These are phyloP conservation scores for Cosmia trapezina DNA, from an alignment of 2,888 invertebrate genomes.

Conservation along the genomic window DNA sequence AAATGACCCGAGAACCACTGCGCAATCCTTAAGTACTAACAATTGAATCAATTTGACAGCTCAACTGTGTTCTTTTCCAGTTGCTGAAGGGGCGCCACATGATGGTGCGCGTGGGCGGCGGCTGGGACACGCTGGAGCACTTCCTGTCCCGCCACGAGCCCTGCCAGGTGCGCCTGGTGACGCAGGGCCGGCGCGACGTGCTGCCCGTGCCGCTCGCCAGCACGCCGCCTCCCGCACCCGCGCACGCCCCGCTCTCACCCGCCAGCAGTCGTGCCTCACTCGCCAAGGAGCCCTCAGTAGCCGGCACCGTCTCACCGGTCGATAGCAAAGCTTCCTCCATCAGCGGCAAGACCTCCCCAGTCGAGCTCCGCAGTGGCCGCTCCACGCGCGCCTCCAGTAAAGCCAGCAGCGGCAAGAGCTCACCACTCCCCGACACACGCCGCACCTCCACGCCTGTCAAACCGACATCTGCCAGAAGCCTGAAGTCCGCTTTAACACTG, in stretches of 20 bases:
- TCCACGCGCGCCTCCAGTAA: constrained; percentile 71
- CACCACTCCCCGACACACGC: constrained; percentile 67
- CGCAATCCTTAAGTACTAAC: background rate
- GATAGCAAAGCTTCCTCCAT: constrained; percentile 79
- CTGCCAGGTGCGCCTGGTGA: constrained; percentile 93
- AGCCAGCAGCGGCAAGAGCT: constrained; percentile 74
- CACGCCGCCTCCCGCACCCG: constrained; percentile 14
- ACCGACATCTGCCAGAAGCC: constrained; percentile 56
- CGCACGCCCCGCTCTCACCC: constrained; percentile 67
- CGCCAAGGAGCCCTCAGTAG: constrained; percentile 68
- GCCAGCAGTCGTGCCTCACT: constrained; percentile 74
- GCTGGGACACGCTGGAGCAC: constrained; percentile 98
- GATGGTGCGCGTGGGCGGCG: constrained; percentile 98
- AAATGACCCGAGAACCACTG: no score
- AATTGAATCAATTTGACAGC: background rate
- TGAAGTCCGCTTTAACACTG: constrained; percentile 77
- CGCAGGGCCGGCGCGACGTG: constrained; percentile 81
- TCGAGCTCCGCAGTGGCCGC: constrained; percentile 66
- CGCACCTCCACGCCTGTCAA: constrained; percentile 79
- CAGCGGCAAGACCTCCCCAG: constrained; percentile 77
- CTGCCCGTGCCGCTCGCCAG: constrained; percentile 75
- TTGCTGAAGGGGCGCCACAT: constrained; percentile 97
- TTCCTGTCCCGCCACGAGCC: constrained; percentile 97
- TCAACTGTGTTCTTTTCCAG: constrained; percentile 84
- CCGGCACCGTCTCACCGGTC: constrained; percentile 75